A percentile compares a stretch with the other conserved stretches of the same genome.
Evolutionary conservation across 1,140 invertebrate genomes (phyloP).

Genomic region (Lordiphosa stackelbergi): DNA sequence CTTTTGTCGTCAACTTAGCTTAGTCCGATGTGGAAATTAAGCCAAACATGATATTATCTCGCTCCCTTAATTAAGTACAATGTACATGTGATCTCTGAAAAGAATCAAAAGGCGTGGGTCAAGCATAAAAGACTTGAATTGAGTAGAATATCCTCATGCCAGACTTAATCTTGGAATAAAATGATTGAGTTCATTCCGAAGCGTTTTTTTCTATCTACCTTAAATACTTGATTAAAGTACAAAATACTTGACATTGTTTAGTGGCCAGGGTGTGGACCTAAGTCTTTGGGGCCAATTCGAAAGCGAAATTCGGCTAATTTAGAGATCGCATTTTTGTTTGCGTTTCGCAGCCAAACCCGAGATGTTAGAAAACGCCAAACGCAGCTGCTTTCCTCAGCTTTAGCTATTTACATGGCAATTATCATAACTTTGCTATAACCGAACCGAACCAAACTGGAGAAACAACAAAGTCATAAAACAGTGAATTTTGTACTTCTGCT

Average conservation of each 20-base stretch:
- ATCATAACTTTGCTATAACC: slow-evolving; percentile 58
- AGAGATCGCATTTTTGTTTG: slow-evolving; percentile 28
- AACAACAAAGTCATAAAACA: slow-evolving; percentile 37
- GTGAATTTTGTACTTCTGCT: slow-evolving; percentile 32
- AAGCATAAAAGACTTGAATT: too few species aligned
- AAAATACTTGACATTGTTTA: slow-evolving; percentile 22
- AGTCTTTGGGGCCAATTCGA: slow-evolving; percentile 16
- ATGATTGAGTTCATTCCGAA: too few species aligned
- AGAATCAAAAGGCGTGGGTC: too few species aligned
- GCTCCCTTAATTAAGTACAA: too few species aligned
- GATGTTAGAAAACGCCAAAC: slow-evolving; percentile 7
- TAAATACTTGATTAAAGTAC: neutral
- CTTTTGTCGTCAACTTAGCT: too few species aligned
- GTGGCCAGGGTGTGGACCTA: slow-evolving; percentile 28
- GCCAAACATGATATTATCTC: too few species aligned
- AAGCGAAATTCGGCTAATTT: slow-evolving; percentile 46
- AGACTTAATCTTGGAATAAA: too few species aligned
- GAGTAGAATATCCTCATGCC: too few species aligned
- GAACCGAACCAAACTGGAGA: slow-evolving; percentile 13
- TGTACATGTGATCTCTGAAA: too few species aligned
- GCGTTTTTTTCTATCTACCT: too few species aligned
- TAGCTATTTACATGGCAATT: slow-evolving; percentile 66
- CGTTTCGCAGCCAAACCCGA: slow-evolving; percentile 8
- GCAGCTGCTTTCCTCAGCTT: slow-evolving; percentile 44
- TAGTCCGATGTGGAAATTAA: too few species aligned